A percentile compares a stretch with the other conserved stretches of the same genome.
Conservation (phyloP, 2,888 invertebrate genomes). For the Meiosimyza platycephala region DNA sequence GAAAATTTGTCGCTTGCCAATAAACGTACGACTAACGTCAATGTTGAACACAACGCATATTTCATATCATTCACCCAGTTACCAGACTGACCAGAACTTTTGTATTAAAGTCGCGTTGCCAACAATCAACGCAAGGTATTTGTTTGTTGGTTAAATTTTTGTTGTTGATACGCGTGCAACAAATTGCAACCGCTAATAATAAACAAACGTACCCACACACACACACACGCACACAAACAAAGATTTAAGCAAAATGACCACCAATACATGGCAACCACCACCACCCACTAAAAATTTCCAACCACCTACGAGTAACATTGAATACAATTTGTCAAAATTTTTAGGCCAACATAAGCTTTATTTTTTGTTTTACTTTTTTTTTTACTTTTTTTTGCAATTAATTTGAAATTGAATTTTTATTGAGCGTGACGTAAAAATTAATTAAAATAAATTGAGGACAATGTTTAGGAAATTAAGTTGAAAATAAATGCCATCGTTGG, state of each 20-base stretch:
- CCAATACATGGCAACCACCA: not conserved
- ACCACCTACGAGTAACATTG: constrained; percentile 13
- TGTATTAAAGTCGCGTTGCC: constrained; percentile 45
- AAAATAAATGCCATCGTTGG: not conserved
- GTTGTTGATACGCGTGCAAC: constrained; percentile 32
- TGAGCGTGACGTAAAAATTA: constrained; percentile 59
- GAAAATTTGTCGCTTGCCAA: not conserved
- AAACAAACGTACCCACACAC: not conserved
- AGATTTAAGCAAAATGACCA: not conserved
- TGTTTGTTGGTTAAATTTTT: not conserved
- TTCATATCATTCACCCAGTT: constrained; percentile 14
- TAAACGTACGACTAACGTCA: not conserved
- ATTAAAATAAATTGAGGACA: constrained; percentile 62
- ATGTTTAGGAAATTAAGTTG: constrained; percentile 12
- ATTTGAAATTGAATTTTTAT: constrained; percentile 58
- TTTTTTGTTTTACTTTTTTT: constrained; percentile 30
- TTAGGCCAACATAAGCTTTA: constrained; percentile 14
- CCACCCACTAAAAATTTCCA: constrained; percentile 1
- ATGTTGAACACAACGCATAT: not conserved
- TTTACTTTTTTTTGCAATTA: constrained; percentile 17
- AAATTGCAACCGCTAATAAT: constrained; percentile 14
- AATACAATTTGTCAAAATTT: not conserved
- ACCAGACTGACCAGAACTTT: constrained; percentile 27
- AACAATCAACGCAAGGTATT: constrained; percentile 46
- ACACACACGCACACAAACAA: constrained; percentile 2